Evolutionary conservation across 1,140 invertebrate genomes (phyloP).

Genomic region (Drosophila nasuta): DNA sequence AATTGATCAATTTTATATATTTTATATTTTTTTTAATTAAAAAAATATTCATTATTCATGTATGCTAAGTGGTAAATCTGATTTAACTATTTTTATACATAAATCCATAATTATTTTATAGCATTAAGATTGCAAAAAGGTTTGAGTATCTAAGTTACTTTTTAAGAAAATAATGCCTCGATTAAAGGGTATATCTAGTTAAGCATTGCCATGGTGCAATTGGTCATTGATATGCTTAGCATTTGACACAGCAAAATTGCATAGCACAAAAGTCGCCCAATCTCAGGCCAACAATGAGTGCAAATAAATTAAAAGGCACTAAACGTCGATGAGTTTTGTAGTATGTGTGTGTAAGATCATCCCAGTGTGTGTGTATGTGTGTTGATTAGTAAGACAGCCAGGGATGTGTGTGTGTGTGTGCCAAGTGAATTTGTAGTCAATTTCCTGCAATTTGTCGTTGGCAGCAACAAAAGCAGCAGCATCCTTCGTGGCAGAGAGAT

Average conservation of each 20-base stretch:
- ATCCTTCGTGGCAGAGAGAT: constrained; percentile 39
- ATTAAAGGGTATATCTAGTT: not conserved
- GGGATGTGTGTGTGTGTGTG: constrained; percentile 36
- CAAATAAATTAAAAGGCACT: constrained; percentile 35
- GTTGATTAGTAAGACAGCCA: constrained; percentile 51
- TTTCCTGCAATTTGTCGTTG: constrained; percentile 79
- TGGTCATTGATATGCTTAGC: constrained; percentile 62
- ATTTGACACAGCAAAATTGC: constrained; percentile 48
- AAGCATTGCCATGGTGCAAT: not conserved
- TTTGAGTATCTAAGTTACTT: not conserved
- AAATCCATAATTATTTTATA: too few species aligned
- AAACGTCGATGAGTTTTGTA: constrained; percentile 4
- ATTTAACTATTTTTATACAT: too few species aligned
- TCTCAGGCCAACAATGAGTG: constrained; percentile 58
- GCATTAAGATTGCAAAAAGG: not conserved
- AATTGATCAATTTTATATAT: too few species aligned
- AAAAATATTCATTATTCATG: too few species aligned
- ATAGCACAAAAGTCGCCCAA: constrained; percentile 39
- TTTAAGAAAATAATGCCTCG: not conserved
- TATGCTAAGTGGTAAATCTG: too few species aligned
- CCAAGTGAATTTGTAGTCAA: constrained; percentile 75
- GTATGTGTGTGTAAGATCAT: constrained; percentile 1
- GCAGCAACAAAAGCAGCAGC: constrained; percentile 33
- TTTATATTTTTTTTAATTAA: too few species aligned
- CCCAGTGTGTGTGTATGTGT: constrained; percentile 17